Evolutionary conservation across 2,113 vertebrate genomes (phyloP).

Genomic region (Paracanthobrama guichenoti): DNA sequence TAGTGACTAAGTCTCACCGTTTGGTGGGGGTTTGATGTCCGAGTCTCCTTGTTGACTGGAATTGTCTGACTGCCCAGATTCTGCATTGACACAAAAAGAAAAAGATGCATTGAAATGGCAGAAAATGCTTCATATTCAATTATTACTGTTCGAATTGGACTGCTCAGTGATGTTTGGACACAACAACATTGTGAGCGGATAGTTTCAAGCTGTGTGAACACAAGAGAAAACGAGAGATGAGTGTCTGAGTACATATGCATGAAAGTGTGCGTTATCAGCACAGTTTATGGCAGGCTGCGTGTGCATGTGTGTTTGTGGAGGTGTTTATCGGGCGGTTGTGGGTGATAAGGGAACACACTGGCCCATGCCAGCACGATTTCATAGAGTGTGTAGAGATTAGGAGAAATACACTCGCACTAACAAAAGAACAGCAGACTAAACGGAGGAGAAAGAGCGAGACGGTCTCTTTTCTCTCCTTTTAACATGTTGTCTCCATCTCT

Average conservation of each 20-base stretch:
- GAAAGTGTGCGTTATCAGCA: constrained; percentile 26
- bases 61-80: constrained; percentile 95
- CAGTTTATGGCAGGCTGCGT: constrained; percentile 25
- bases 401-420: constrained; percentile 42
- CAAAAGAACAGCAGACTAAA: constrained; percentile 77
- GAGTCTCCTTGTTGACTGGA: constrained; percentile 94
- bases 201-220: neutral
- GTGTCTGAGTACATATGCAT: constrained; percentile 30
- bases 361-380: constrained; percentile 74
- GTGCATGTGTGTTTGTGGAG: constrained; percentile 54
- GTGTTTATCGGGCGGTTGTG: constrained; percentile 75
- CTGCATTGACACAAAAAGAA: constrained; percentile 68
- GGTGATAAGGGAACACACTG: constrained; percentile 73
- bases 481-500: constrained; percentile 54
- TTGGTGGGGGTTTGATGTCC: constrained; percentile 94
- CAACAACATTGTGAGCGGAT: neutral
- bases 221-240: neutral
- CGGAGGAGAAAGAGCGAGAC: constrained; percentile 58
- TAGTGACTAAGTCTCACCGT: constrained; percentile 74
- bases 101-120: constrained; percentile 43
- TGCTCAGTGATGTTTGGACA: neutral
- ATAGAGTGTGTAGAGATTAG: constrained; percentile 77
- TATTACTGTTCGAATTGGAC: neutral
- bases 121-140: neutral
- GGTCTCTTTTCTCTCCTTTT: constrained; percentile 54